Evolutionary conservation across 1,140 invertebrate species (phyloP).

Genomic region (Coelopa frigida): DNA sequence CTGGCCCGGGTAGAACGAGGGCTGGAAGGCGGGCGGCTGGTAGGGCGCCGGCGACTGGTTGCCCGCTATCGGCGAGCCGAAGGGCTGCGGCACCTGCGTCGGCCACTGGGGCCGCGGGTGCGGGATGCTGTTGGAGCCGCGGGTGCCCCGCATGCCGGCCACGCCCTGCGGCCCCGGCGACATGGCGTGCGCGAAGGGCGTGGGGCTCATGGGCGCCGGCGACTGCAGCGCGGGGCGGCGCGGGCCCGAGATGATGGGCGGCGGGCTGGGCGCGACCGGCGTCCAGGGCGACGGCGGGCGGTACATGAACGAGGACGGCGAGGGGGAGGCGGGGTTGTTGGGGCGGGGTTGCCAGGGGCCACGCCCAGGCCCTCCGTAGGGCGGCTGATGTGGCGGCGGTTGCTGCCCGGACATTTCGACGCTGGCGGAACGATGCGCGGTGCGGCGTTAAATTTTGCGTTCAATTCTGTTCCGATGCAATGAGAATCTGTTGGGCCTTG

Average conservation of each 20-base stretch:
- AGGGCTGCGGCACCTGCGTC: conserved; percentile 44
- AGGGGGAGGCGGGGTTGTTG: conserved; percentile 33
- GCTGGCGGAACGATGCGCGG: background rate
- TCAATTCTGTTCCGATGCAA: too few species aligned
- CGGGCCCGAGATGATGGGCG: conserved; percentile 54
- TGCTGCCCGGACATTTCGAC: conserved; percentile 51
- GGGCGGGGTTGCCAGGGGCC: conserved; percentile 41
- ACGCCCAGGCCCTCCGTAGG: conserved; percentile 47
- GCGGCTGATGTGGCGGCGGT: conserved; percentile 45
- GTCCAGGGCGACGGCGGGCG: conserved; percentile 58
- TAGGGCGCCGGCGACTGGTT: conserved; percentile 42
- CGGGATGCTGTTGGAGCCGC: conserved; percentile 41
- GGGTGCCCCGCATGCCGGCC: conserved; percentile 40
- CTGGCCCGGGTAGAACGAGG: conserved; percentile 18
- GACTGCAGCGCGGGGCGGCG: conserved; percentile 47
- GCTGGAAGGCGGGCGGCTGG: conserved; percentile 18
- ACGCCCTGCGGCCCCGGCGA: conserved; percentile 49
- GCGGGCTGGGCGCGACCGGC: conserved; percentile 49
- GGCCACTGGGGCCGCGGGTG: conserved; percentile 60
- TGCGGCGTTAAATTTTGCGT: too few species aligned
- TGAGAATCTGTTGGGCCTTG: too few species aligned
- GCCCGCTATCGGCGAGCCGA: conserved; percentile 43
- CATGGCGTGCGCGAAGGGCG: conserved; percentile 45
- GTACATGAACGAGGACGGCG: conserved; percentile 51
- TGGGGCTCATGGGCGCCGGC: conserved; percentile 37